Conservation (phyloP, 2,113 vertebrate species). For the Heterotilapia buettikoferi region DNA sequence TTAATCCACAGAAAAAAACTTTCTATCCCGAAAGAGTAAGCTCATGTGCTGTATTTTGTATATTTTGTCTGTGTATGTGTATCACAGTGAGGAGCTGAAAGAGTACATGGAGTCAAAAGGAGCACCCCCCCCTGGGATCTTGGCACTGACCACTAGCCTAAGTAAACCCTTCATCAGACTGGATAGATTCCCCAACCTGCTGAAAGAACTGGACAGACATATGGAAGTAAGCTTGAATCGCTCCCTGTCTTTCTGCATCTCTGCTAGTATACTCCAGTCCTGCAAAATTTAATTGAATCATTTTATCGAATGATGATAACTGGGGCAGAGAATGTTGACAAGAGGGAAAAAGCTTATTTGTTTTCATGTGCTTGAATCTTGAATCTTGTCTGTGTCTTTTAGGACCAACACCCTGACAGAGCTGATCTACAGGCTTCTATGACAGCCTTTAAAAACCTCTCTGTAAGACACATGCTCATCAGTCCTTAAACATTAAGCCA, state of each 20-base stretch:
- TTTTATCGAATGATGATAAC: not conserved
- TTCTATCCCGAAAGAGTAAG: not conserved
- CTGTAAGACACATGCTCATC: constrained; percentile 71
- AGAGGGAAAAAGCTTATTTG: accelerated
- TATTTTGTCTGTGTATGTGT: not conserved
- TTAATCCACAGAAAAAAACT: not conserved
- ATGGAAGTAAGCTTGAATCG: constrained; percentile 79
- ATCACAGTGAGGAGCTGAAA: constrained; percentile 85
- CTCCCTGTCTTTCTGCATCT: not conserved
- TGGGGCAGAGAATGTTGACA: not conserved
- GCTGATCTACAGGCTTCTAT: constrained; percentile 87
- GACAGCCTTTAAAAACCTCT: constrained; percentile 86
- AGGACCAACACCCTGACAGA: constrained; percentile 92
- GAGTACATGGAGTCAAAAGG: constrained; percentile 96
- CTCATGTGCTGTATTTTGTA: not conserved
- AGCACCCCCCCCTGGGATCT: constrained; percentile 84
- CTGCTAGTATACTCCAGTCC: not conserved
- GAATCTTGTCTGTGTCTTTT: not conserved
- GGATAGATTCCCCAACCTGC: constrained; percentile 90
- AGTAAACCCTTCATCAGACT: constrained; percentile 96
- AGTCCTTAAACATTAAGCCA: not conserved
- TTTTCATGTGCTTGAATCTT: not conserved
- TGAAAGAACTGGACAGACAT: constrained; percentile 95
- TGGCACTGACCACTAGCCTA: constrained; percentile 89
- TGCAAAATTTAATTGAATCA: not conserved